Conservation (phyloP, 2,888 invertebrate species). For the Tetranychus truncatus region DNA sequence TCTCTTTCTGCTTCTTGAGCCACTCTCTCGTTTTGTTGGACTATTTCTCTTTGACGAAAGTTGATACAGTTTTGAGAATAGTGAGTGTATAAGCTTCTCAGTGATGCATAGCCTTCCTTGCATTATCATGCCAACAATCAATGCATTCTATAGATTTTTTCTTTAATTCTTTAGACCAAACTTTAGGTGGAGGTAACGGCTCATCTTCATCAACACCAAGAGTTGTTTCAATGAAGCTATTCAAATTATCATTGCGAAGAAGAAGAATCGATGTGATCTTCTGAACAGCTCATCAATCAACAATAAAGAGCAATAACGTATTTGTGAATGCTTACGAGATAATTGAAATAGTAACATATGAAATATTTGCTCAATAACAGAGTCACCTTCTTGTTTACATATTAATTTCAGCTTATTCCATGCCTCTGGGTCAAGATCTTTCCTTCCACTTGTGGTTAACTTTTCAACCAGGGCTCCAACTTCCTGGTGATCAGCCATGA, state of each 20-base stretch:
- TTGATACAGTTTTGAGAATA: slow-evolving; percentile 7
- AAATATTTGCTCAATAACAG: slow-evolving; percentile 10
- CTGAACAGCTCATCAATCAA: slow-evolving; percentile 39
- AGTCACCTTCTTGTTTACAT: slow-evolving; percentile 16
- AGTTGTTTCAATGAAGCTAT: slow-evolving; percentile 36
- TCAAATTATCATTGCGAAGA: slow-evolving; percentile 33
- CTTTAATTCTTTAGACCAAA: slow-evolving; percentile 15
- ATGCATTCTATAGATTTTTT: slow-evolving; percentile 34
- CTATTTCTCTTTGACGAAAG: neutral
- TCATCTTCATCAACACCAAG: slow-evolving; percentile 33
- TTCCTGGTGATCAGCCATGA: neutral
- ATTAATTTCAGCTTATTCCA: slow-evolving; percentile 20
- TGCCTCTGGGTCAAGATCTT: slow-evolving; percentile 8
- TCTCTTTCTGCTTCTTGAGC: slow-evolving; percentile 30
- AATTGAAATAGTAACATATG: slow-evolving; percentile 15
- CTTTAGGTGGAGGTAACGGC: slow-evolving; percentile 37
- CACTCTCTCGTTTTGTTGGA: slow-evolving; percentile 26
- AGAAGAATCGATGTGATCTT: slow-evolving; percentile 38
- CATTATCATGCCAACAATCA: slow-evolving; percentile 38
- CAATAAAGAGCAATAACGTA: slow-evolving; percentile 38
- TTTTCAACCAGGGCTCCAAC: slow-evolving; percentile 12
- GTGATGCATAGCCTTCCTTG: slow-evolving; percentile 36
- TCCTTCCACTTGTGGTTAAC: slow-evolving; percentile 19
- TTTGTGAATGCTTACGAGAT: slow-evolving; percentile 38
- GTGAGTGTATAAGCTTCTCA: slow-evolving; percentile 34